These are phyloP conservation scores for Grammomys surdaster DNA, from an alignment of 2,113 vertebrate species.

Conservation along the genomic window DNA sequence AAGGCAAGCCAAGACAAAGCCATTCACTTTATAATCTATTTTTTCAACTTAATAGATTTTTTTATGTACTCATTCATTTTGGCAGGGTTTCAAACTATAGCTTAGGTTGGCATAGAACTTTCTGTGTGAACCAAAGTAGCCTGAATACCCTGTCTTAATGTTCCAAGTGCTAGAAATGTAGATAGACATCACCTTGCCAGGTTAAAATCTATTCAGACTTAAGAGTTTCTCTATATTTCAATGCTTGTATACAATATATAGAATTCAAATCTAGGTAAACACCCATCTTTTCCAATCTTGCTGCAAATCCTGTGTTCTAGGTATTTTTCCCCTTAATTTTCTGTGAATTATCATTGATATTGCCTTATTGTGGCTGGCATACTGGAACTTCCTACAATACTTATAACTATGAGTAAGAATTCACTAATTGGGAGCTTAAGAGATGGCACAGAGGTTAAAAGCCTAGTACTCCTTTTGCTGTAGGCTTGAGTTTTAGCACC, in stretches of 20 bases:
- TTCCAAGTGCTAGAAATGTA: neutral
- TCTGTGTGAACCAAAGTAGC: neutral
- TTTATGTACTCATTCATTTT: neutral
- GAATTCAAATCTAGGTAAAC: neutral
- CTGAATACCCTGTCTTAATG: too few species aligned
- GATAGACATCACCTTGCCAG: neutral
- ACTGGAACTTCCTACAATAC: neutral
- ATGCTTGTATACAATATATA: neutral
- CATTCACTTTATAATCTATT: neutral
- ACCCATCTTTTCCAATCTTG: neutral
- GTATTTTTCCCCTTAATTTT: neutral
- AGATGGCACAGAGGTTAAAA: neutral
- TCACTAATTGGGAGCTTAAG: neutral
- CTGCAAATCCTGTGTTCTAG: neutral
- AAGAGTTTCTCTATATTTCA: neutral
- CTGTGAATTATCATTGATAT: neutral
- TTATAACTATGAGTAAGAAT: neutral
- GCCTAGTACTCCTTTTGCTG: neutral
- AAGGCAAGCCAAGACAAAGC: neutral
- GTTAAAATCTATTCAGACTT: neutral
- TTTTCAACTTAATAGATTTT: neutral
- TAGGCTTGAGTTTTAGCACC: neutral
- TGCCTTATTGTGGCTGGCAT: neutral
- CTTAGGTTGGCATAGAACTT: neutral
- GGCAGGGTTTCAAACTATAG: neutral